A percentile compares a stretch with the other conserved stretches of the same genome.
Evolutionary conservation across 2,888 invertebrate species (phyloP).

Genomic region (Trisateles emortualis): DNA sequence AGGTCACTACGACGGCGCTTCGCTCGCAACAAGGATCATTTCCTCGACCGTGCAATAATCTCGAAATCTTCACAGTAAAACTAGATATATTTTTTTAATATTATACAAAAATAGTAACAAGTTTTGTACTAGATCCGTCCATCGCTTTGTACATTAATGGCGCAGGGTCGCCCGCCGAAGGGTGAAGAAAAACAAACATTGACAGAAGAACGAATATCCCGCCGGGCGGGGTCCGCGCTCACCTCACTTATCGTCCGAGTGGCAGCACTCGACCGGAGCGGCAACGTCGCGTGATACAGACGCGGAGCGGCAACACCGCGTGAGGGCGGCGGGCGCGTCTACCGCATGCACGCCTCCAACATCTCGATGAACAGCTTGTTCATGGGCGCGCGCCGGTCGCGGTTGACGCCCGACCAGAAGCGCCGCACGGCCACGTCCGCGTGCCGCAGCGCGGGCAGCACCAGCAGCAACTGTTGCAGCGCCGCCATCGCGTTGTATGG

Average conservation of each 20-base stretch:
- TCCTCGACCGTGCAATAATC: slow-evolving; percentile 59
- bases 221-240: slow-evolving; percentile 10
- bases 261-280: neutral
- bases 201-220: slow-evolving; percentile 10
- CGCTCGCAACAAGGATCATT: slow-evolving; percentile 32
- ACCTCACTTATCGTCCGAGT: neutral
- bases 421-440: slow-evolving; percentile 95
- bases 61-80: slow-evolving; percentile 64
- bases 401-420: slow-evolving; percentile 96
- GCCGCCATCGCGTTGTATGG: slow-evolving; percentile 91
- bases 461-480: slow-evolving; percentile 94
- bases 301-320: neutral
- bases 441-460: slow-evolving; percentile 95
- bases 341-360: slow-evolving; percentile 93
- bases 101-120: slow-evolving; percentile 86
- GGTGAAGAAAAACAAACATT: slow-evolving; percentile 37
- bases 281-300: neutral
- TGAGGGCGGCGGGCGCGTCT: slow-evolving; percentile 47
- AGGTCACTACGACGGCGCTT: slow-evolving; percentile 35
- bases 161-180: slow-evolving; percentile 64
- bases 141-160: slow-evolving; percentile 78
- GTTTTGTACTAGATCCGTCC: slow-evolving; percentile 84
- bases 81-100: slow-evolving; percentile 78
- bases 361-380: slow-evolving; percentile 99
- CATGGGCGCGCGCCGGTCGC: slow-evolving; percentile 96